Conservation (phyloP, 1,140 invertebrate species). For the Medauroidea extradentata region DNA sequence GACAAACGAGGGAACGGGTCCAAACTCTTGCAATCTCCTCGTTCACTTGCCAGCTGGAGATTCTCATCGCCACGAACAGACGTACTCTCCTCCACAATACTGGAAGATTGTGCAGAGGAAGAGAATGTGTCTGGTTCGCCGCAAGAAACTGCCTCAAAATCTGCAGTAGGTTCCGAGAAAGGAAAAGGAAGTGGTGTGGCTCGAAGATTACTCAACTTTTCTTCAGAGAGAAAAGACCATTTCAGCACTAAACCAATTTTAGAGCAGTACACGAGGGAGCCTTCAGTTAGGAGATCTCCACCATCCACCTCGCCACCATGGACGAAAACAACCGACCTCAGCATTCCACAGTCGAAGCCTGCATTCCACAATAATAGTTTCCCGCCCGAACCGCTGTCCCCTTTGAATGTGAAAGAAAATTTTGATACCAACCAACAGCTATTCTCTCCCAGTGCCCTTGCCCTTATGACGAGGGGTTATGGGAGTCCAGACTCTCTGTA, state of each 20-base stretch:
- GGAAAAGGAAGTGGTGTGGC: not conserved
- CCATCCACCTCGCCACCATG: too few relatives aligned
- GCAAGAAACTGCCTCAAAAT: not conserved
- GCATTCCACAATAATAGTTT: not conserved
- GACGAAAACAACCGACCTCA: not conserved
- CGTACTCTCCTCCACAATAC: slow-evolving; percentile 77
- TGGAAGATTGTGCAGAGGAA: slow-evolving; percentile 73
- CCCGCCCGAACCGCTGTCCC: slow-evolving; percentile 7
- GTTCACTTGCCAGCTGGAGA: slow-evolving; percentile 57
- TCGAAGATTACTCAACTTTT: not conserved
- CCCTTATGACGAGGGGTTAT: not conserved
- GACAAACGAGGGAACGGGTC: slow-evolving; percentile 53
- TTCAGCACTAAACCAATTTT: too few relatives aligned
- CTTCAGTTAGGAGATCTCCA: too few relatives aligned
- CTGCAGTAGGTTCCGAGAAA: too few relatives aligned
- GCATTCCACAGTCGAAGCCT: not conserved
- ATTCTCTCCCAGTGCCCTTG: not conserved
- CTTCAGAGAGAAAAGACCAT: too few relatives aligned
- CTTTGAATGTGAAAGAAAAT: slow-evolving; percentile 16
- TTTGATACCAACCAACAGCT: slow-evolving; percentile 5
- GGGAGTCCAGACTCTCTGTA: not conserved
- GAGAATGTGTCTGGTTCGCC: slow-evolving; percentile 37
- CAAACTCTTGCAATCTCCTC: slow-evolving; percentile 62
- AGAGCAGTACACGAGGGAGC: too few relatives aligned
- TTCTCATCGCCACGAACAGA: slow-evolving; percentile 69